Conservation (phyloP, 2,888 invertebrate genomes). For the Cosmia trapezina region DNA sequence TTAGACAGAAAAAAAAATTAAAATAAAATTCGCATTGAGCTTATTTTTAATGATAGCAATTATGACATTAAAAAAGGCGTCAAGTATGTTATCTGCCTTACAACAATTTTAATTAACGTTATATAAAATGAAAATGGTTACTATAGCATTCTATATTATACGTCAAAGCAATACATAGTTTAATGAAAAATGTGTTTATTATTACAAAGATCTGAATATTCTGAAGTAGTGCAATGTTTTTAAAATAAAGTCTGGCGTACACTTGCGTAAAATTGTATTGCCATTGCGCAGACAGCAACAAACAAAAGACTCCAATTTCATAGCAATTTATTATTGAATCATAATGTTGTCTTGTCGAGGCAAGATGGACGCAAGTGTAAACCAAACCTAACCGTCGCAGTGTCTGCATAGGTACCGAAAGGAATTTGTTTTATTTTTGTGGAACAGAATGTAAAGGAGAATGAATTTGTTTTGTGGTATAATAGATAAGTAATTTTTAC, state of each 20-base stretch:
- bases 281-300: neutral
- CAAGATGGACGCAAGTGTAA: constrained; percentile 12
- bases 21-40: neutral
- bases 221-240: constrained; percentile 17
- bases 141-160: constrained; percentile 9
- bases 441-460: constrained; percentile 28
- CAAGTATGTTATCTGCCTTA: constrained; percentile 2
- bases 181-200: constrained; percentile 15
- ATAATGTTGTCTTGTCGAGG: neutral
- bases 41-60: neutral
- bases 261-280: constrained; percentile 14
- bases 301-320: neutral
- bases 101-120: neutral
- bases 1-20: neutral
- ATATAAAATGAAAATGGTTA: constrained; percentile 13
- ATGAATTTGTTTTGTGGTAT: constrained; percentile 50
- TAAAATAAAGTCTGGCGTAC: neutral
- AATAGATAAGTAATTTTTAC: constrained; percentile 65
- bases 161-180: constrained; percentile 11
- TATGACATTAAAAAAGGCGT: neutral
- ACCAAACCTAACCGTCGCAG: constrained; percentile 39
- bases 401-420: constrained; percentile 36
- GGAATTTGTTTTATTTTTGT: constrained; percentile 41
- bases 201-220: constrained; percentile 33
- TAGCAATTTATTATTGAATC: neutral